phyloP scores from a whole-genome alignment of 1,140 invertebrate species.

The Wiebesia pumilae region DNA sequence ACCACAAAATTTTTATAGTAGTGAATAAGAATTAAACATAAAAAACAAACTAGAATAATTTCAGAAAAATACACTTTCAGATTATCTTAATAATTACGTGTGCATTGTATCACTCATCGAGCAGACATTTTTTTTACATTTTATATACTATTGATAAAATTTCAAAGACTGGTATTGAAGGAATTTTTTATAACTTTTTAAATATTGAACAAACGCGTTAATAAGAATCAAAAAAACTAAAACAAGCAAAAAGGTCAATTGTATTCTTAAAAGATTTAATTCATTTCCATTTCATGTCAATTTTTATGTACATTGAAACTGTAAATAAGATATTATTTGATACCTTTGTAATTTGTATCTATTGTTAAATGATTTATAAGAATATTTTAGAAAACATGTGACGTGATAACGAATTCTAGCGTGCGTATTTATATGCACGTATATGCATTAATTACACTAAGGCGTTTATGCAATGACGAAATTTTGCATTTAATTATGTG shows the following conservation, averaged over 20 bases:
- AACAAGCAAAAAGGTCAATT: background rate
- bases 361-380: slow-evolving; percentile 50
- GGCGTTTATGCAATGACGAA: background rate
- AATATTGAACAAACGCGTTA: background rate
- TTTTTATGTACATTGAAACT: slow-evolving; percentile 41
- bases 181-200: background rate
- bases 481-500: slow-evolving; percentile 13
- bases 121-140: background rate
- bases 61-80: background rate
- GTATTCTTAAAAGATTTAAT: background rate
- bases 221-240: background rate
- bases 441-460: slow-evolving; percentile 21
- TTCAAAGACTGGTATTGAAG: slow-evolving; percentile 10
- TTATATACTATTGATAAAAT: background rate
- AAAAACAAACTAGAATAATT: background rate
- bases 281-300: slow-evolving; percentile 13
- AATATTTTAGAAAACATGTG: slow-evolving; percentile 29
- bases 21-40: background rate
- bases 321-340: slow-evolving; percentile 50
- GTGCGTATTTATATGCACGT: background rate
- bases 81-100: background rate
- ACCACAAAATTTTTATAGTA: background rate
- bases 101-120: background rate
- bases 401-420: background rate
- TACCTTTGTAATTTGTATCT: slow-evolving; percentile 23